phyloP scores from a whole-genome alignment of 2,888 invertebrate species.

The Leucoma salicis region DNA sequence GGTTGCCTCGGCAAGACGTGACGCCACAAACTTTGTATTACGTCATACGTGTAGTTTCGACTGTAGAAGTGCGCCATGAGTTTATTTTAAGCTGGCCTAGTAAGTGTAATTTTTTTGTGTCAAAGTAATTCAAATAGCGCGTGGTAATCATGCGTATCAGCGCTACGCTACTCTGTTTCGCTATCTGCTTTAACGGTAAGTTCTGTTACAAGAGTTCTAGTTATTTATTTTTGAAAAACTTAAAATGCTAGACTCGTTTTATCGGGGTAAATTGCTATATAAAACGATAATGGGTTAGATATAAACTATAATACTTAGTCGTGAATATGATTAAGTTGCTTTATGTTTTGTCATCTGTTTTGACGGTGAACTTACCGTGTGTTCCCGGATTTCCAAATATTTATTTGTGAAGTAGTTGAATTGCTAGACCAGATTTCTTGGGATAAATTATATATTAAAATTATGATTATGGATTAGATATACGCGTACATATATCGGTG shows the following conservation, averaged over 20 bases:
- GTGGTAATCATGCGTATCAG: conserved; percentile 60
- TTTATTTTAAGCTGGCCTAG: conserved; percentile 49
- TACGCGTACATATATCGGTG: too few species aligned
- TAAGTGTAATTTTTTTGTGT: conserved; percentile 66
- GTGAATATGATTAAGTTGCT: too few species aligned
- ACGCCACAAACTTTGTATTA: conserved; percentile 59
- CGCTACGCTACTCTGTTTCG: conserved; percentile 61
- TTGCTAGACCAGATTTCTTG: too few species aligned
- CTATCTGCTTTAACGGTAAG: conserved; percentile 75
- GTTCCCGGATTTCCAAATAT: too few species aligned
- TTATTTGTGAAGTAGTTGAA: too few species aligned
- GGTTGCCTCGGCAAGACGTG: conserved; percentile 38
- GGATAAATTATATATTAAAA: too few species aligned
- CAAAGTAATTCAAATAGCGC: conserved; percentile 53
- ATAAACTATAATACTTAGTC: too few species aligned
- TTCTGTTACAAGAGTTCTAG: conserved; percentile 37
- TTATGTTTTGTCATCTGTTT: too few species aligned
- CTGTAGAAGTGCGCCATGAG: conserved; percentile 28
- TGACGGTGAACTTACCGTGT: too few species aligned
- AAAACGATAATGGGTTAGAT: too few species aligned
- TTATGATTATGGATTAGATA: too few species aligned
- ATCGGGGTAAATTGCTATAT: too few species aligned
- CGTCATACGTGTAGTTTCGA: conserved; percentile 63
- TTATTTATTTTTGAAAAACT: neutral
- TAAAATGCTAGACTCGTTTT: neutral